Evolutionary conservation across 2,797 vertebrate species (phyloP), one percentile per base, ranked within the genome.

Genomic region (Heteromormyrus szaboi): DNA sequence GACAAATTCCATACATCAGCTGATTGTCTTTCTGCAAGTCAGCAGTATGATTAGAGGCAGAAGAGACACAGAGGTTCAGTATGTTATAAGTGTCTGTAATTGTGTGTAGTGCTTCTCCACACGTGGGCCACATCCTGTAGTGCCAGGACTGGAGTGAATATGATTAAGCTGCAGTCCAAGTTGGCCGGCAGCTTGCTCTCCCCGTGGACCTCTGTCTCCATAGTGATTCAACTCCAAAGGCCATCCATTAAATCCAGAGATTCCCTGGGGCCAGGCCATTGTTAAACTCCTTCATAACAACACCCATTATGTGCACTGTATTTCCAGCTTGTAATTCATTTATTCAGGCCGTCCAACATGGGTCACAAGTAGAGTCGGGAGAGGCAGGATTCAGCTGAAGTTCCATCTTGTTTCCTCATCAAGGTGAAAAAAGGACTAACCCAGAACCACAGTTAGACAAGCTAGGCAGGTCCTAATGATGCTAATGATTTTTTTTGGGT

Each of bases 71-170:
- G 93, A 92, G 92, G 94, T 94, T 94, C 87, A 92, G 92, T 92
- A 93, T 92, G 94, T 93, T 96, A 56, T 87, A 96, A 96, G 95
- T 96, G 95, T 95, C 95, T 96, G 96, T 96, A 97, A 97, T 97
- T 97, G 95, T 95, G 59, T 59, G 62, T 54, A 87, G 89, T 72
- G 81, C 72, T 96, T 95, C 95, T 95, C 95, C 94, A 96, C 95
- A 96, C 95, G 94, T 97, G 95, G 95, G 93, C 95, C 95, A 95
- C 95, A 95, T 96, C 97, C 96, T 97, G 95, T 96, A 96, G 94
- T 95, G 94, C 95, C 94, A 96, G 94, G 95, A 96, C 97, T 96
- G 96, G 94, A 93, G 93, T 92, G 94, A 95, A 94, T 95, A 95
- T 97, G 95, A 97, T 97, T 96, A 97, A 97, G 90, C 95, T 95